A percentile compares a stretch with the other conserved stretches of the same genome.
Conservation (phyloP, 2,113 vertebrate genomes). For the Paraplagusia blochii region DNA sequence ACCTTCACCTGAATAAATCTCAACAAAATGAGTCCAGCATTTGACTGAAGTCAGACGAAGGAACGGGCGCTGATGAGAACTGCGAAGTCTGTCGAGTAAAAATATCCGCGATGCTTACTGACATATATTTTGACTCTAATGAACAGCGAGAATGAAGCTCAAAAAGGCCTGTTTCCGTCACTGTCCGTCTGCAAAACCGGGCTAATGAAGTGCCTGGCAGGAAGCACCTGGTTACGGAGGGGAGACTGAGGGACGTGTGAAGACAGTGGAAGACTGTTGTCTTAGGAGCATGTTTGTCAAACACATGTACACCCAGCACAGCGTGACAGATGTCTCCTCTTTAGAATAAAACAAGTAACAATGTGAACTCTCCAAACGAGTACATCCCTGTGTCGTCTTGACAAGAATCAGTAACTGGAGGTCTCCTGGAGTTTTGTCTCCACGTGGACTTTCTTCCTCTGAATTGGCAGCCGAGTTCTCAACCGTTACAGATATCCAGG, state of each 20-base stretch:
- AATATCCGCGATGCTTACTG: slow-evolving; percentile 80
- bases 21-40: slow-evolving; percentile 44
- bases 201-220: slow-evolving; percentile 83
- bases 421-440: background rate
- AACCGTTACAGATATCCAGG: background rate
- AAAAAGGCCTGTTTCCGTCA: slow-evolving; percentile 80
- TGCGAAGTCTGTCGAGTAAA: slow-evolving; percentile 65
- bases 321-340: background rate
- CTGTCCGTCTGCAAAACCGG: slow-evolving; percentile 83
- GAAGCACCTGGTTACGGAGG: slow-evolving; percentile 47
- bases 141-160: slow-evolving; percentile 94
- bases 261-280: too few species aligned
- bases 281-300: too few species aligned
- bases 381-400: background rate
- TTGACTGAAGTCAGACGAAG: slow-evolving; percentile 56
- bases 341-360: background rate
- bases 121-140: slow-evolving; percentile 93
- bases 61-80: slow-evolving; percentile 50
- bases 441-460: background rate
- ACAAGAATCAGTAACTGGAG: background rate
- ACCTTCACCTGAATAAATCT: slow-evolving; percentile 31
- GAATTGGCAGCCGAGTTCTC: background rate
- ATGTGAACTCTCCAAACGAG: background rate
- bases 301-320: background rate
- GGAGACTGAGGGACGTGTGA: slow-evolving; percentile 1